A percentile compares a stretch with the other conserved stretches of the same genome.
Evolutionary conservation across 2,113 vertebrate species (phyloP).

Genomic region (Herpetotheres cachinnans): DNA sequence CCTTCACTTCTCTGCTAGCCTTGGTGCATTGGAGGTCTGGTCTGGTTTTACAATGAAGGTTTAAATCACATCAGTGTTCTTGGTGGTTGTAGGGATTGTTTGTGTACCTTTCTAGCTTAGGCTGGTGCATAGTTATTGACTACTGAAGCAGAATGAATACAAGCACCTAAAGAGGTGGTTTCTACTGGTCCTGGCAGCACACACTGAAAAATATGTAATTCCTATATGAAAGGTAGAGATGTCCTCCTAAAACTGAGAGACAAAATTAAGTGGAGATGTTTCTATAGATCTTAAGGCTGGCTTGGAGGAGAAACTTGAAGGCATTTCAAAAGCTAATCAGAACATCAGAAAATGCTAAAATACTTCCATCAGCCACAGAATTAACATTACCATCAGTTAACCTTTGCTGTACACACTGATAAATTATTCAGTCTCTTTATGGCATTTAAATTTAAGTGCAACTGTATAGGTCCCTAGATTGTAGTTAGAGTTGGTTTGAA

Average conservation of each 20-base stretch:
- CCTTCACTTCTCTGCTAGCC: neutral
- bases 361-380: neutral
- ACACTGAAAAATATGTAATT: neutral
- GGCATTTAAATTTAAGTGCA: constrained; percentile 5
- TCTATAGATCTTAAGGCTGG: neutral
- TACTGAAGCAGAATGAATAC: neutral
- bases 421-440: constrained; percentile 24
- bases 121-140: neutral
- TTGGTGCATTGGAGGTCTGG: neutral
- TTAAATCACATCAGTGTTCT: neutral
- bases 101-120: neutral
- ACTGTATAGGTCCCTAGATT: neutral
- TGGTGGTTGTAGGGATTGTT: neutral
- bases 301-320: neutral
- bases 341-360: neutral
- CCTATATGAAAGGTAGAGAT: neutral
- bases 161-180: neutral
- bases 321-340: neutral
- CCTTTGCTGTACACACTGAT: neutral
- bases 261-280: neutral
- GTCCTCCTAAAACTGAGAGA: neutral
- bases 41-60: neutral
- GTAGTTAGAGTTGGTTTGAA: neutral
- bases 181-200: neutral
- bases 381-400: neutral